Conservation (phyloP, 2,888 invertebrate species). For the Aleiodes alternator region DNA sequence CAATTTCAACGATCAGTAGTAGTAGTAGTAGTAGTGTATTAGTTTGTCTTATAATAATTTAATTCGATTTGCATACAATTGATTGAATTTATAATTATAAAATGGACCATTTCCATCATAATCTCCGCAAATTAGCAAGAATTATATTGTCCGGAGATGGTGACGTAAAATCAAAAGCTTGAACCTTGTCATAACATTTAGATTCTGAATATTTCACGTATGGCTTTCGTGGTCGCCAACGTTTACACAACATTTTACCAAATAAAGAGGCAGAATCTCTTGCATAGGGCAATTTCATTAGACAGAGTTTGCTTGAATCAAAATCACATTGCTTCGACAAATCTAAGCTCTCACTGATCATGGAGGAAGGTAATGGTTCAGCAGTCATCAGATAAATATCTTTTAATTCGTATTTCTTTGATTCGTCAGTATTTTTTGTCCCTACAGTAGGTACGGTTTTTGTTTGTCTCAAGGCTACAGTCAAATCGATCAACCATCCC, state of each 20-base stretch:
- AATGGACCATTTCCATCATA: constrained; percentile 11
- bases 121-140: constrained; percentile 68
- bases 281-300: constrained; percentile 52
- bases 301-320: constrained; percentile 49
- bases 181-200: constrained; percentile 57
- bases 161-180: constrained; percentile 78
- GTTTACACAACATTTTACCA: constrained; percentile 76
- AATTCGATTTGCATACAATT: not conserved
- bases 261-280: constrained; percentile 74
- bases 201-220: constrained; percentile 55
- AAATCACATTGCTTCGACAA: constrained; percentile 52
- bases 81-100: not conserved
- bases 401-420: constrained; percentile 35
- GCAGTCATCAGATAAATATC: constrained; percentile 43
- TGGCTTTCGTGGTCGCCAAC: constrained; percentile 63
- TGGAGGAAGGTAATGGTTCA: constrained; percentile 35
- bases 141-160: constrained; percentile 81
- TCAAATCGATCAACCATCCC: constrained; percentile 74
- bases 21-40: not conserved
- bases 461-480: constrained; percentile 65
- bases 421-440: constrained; percentile 14
- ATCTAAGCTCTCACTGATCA: constrained; percentile 14
- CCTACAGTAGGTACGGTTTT: constrained; percentile 3
- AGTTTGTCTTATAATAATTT: constrained; percentile 1
- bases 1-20: not conserved